phyloP scores from a whole-genome alignment of 2,888 invertebrate species.

The Cecidostiba fungosa region DNA sequence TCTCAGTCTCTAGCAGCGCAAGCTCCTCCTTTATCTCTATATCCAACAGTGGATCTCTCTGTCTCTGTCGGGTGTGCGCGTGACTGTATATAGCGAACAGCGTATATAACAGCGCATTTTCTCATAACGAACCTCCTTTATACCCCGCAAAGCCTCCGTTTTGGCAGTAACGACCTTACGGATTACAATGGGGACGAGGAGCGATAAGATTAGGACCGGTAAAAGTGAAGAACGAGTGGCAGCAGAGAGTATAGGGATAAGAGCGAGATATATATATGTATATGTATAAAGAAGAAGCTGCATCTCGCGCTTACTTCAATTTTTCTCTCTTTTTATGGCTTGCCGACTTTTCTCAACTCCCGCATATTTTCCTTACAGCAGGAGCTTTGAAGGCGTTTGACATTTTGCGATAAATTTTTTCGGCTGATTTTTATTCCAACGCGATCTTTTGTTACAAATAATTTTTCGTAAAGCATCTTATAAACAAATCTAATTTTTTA shows the following conservation, averaged over 20 bases:
- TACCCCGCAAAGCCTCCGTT: conserved; percentile 53
- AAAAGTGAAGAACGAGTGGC: conserved; percentile 3
- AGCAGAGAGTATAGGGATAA: not conserved
- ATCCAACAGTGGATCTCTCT: not conserved
- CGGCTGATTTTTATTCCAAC: not conserved
- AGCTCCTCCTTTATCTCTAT: conserved; percentile 7
- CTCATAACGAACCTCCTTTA: conserved; percentile 59
- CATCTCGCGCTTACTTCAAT: conserved; percentile 33
- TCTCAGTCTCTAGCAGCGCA: not conserved
- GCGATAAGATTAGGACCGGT: conserved; percentile 53
- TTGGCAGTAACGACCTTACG: conserved; percentile 54
- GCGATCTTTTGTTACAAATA: not conserved
- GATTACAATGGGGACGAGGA: conserved; percentile 44
- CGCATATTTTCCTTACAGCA: not conserved
- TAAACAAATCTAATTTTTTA: not conserved
- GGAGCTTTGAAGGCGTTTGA: not conserved
- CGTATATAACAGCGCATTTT: conserved; percentile 32
- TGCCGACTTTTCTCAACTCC: not conserved
- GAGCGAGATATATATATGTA: not conserved
- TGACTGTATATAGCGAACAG: conserved; percentile 16
- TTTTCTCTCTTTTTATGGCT: conserved; percentile 29
- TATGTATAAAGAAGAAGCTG: conserved; percentile 1
- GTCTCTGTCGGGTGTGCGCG: conserved; percentile 12
- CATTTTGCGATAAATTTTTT: not conserved
- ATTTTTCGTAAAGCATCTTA: not conserved